These are phyloP conservation scores for Mimas tiliae DNA, from an alignment of 2,888 invertebrate genomes.

Conservation along the genomic window DNA sequence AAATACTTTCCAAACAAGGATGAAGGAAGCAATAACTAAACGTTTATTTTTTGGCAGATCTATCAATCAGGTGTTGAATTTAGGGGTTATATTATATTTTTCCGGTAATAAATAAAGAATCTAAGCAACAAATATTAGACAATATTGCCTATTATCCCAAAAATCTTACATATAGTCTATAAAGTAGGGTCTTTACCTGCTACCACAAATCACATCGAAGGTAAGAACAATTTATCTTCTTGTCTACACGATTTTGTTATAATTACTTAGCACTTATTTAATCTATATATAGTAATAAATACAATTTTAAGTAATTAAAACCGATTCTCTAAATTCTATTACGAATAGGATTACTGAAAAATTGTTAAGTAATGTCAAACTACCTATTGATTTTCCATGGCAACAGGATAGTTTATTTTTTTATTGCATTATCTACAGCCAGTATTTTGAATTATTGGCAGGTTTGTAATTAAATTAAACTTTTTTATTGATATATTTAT, in stretches of 20 bases:
- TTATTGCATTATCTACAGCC: slow-evolving; percentile 46
- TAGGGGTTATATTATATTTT: slow-evolving; percentile 6
- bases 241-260: background rate
- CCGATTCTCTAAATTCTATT: slow-evolving; percentile 31
- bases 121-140: background rate
- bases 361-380: slow-evolving; percentile 46
- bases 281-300: slow-evolving; percentile 28
- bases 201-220: slow-evolving; percentile 29
- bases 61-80: background rate
- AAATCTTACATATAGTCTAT: background rate
- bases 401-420: slow-evolving; percentile 44
- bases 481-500: slow-evolving; percentile 2
- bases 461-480: background rate
- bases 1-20: no score
- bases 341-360: slow-evolving; percentile 34
- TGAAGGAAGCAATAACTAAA: background rate
- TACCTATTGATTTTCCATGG: slow-evolving; percentile 58
- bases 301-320: slow-evolving; percentile 42
- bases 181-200: background rate
- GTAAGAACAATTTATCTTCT: slow-evolving; percentile 30
- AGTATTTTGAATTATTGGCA: slow-evolving; percentile 28
- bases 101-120: background rate
- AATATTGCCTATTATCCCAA: no score
- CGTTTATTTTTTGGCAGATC: slow-evolving; percentile 4
- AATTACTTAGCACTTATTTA: slow-evolving; percentile 37